Evolutionary conservation across 2,113 vertebrate genomes (phyloP).

Genomic region (Urocolius indicus): DNA sequence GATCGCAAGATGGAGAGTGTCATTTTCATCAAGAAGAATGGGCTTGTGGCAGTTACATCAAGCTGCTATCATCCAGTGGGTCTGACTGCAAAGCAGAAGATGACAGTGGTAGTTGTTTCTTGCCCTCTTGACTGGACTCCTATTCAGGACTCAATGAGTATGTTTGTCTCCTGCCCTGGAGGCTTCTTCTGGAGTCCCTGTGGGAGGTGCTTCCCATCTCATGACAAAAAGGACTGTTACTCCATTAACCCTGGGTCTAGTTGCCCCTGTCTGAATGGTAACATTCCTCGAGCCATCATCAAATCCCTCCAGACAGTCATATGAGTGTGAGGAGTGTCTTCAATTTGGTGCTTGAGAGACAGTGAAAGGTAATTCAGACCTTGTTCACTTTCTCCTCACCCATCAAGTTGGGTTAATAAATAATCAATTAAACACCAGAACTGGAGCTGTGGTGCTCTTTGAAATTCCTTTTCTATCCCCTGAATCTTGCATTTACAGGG

Average conservation of each 20-base stretch:
- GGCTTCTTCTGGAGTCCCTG: neutral
- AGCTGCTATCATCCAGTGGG: neutral
- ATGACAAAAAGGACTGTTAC: neutral
- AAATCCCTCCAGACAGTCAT: neutral
- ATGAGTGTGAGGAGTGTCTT: neutral
- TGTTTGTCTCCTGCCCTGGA: neutral
- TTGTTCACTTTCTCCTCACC: neutral
- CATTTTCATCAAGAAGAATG: rapidly evolving
- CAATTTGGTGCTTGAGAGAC: neutral
- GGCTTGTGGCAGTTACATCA: neutral
- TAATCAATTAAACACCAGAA: neutral
- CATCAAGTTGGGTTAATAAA: neutral
- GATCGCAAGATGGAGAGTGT: neutral
- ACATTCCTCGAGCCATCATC: neutral
- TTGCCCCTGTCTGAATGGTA: rapidly evolving
- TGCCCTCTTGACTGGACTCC: rapidly evolving
- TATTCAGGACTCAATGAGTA: rapidly evolving
- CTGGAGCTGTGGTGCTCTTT: neutral
- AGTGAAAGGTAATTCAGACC: neutral
- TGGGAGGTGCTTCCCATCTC: rapidly evolving
- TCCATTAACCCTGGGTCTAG: neutral
- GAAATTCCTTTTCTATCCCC: neutral
- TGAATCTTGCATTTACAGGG: neutral
- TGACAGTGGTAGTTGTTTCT: neutral
- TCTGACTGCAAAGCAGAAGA: neutral